Evolutionary conservation across 2,113 vertebrate genomes (phyloP), one percentile per base, ranked within the genome.

Genomic region (Muntiacus muntjak): DNA sequence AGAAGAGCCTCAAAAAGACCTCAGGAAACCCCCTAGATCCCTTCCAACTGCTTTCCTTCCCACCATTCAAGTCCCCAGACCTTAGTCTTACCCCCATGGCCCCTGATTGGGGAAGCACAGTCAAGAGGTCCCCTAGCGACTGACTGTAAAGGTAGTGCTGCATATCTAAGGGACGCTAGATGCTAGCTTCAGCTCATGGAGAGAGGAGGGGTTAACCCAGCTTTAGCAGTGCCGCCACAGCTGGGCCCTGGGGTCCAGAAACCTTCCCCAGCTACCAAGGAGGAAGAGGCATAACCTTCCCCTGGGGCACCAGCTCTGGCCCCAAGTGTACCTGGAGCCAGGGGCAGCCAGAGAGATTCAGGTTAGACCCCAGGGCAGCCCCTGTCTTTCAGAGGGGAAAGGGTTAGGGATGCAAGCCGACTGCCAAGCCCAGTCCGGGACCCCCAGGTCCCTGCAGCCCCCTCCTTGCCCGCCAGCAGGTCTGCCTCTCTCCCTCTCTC

Each of bases 331-430:
- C 50, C 62, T 25, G 36, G 91, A 83, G 10, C 28, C 87, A 57
- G 40, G 43, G 76, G 9, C 71, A 50, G 57, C 36, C 0, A 45
- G 85, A 76, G 62, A 40, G 47, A 92, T 84, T 82, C 81, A 54
- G 71, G 94, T 98, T 79, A 93, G 94, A 94, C 62, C 52, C 74
- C 85, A 91, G 88, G 45, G 64, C 64, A 62, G 26, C 36, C n/a
- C 13, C 1, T 85, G 58, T 30, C 43, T 45, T 33, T 67, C 93
- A 87, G 82, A 96, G 33, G 47, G 57, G 50, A 82, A 95, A 90
- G n/a, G 50, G 74, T 92, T 26, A 92, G 60, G n/a, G 26, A 50
- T 83, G n/a, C 36, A 12, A 28, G 47, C 86, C 9, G 4, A 58
- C 26, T 96, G 95, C 74, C 81, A 58, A 94, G 50, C 52, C 14